phyloP scores from a whole-genome alignment of 2,113 vertebrate genomes.

The Otolemur garnettii region DNA sequence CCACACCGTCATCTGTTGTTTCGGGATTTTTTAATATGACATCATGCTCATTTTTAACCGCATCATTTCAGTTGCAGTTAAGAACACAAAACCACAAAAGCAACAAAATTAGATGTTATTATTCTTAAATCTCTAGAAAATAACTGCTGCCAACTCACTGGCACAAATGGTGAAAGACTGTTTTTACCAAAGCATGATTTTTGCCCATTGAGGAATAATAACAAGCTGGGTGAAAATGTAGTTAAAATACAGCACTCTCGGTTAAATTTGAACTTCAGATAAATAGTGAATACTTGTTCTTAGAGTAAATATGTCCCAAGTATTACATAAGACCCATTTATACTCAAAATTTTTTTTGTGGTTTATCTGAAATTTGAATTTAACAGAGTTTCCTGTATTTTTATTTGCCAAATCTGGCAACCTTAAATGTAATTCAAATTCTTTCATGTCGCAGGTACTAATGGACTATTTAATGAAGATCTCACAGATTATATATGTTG shows the following conservation, averaged over 20 bases:
- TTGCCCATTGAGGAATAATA: not conserved
- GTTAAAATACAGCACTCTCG: not conserved
- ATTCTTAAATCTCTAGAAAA: constrained; percentile 13
- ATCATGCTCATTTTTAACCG: too few relatives aligned
- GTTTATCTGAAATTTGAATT: too few relatives aligned
- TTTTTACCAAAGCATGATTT: not conserved
- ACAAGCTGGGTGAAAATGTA: constrained; percentile 30
- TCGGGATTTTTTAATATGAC: too few relatives aligned
- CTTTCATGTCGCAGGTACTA: not conserved
- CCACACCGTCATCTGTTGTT: too few relatives aligned
- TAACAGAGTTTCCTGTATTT: too few relatives aligned
- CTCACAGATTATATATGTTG: not conserved
- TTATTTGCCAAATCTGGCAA: too few relatives aligned
- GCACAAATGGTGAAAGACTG: not conserved
- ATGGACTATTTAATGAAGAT: not conserved
- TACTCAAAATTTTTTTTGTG: too few relatives aligned
- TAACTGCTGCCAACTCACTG: not conserved
- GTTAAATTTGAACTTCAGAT: too few relatives aligned
- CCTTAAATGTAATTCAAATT: not conserved
- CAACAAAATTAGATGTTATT: not conserved
- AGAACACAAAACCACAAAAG: not conserved
- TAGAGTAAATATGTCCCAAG: too few relatives aligned
- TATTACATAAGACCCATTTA: too few relatives aligned
- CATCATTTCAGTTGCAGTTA: too few relatives aligned
- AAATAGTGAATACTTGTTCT: too few relatives aligned